These are phyloP conservation scores for Chionodraco myersi DNA, from an alignment of 2,113 vertebrate genomes.

Conservation along the genomic window DNA sequence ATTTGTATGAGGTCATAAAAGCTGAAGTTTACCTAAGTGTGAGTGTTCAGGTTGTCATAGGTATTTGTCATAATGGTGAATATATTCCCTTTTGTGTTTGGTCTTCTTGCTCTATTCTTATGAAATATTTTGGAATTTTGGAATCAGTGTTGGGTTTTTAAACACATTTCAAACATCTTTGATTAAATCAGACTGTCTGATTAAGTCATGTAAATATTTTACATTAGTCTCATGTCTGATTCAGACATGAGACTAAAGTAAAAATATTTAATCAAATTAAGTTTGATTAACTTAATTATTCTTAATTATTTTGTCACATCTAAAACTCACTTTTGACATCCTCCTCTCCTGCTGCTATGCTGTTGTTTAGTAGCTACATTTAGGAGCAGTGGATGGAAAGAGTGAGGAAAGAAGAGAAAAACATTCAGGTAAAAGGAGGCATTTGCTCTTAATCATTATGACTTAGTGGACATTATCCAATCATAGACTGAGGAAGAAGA, in stretches of 20 bases:
- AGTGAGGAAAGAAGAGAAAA: not conserved
- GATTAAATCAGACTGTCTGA: no score
- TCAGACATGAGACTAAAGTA: not conserved
- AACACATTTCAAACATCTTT: no score
- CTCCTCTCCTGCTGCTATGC: not conserved
- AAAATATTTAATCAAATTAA: not conserved
- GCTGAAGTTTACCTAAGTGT: not conserved
- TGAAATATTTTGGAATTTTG: no score
- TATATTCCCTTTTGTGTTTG: no score
- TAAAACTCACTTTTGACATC: not conserved
- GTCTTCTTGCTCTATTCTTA: no score
- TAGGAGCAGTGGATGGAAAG: not conserved
- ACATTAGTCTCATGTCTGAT: no score
- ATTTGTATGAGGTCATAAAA: not conserved
- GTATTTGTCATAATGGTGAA: no score
- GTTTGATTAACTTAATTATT: no score
- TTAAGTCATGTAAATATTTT: no score
- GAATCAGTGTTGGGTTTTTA: no score
- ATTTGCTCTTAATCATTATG: not conserved
- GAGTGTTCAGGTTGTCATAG: no score
- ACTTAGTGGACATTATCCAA: not conserved
- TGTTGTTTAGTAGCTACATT: not conserved
- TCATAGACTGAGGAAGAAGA: constrained; percentile 4
- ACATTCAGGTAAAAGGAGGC: not conserved
- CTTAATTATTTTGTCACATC: not conserved